phyloP scores from a whole-genome alignment of 2,888 invertebrate species.

The Thalpophila matura region DNA sequence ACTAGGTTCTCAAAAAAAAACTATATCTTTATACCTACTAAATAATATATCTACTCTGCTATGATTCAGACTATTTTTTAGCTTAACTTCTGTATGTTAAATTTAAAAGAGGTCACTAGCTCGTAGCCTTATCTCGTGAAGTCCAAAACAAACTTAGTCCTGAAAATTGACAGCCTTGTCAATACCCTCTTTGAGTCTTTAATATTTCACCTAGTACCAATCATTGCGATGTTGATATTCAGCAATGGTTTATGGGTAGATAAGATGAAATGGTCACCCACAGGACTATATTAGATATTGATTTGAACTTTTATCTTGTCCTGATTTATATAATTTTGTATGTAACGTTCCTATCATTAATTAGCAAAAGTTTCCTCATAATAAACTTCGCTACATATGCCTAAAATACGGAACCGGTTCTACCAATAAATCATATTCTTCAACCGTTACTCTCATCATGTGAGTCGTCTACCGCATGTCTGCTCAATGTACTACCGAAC shows the following conservation, averaged over 20 bases:
- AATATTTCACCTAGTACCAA: no score
- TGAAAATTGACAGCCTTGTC: no score
- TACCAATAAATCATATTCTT: constrained; percentile 27
- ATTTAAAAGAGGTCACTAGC: background rate
- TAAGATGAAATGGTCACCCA: background rate
- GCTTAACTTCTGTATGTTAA: background rate
- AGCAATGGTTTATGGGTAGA: background rate
- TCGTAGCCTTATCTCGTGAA: background rate
- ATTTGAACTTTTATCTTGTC: background rate
- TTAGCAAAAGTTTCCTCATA: constrained; percentile 27
- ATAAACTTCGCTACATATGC: constrained; percentile 11
- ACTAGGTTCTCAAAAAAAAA: background rate
- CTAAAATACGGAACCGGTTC: constrained; percentile 32
- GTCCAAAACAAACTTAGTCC: no score
- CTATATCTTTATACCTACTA: no score
- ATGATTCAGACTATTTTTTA: no score
- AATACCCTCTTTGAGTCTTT: no score
- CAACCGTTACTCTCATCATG: constrained; percentile 37
- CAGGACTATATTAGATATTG: no score
- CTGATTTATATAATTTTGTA: background rate
- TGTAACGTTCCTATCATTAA: constrained; percentile 1
- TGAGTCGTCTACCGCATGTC: constrained; percentile 46
- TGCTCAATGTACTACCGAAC: constrained; percentile 11
- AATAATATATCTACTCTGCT: background rate
- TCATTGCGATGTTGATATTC: no score